Evolutionary conservation across 2,113 vertebrate genomes (phyloP).

Genomic region (Xiphophorus couchianus): DNA sequence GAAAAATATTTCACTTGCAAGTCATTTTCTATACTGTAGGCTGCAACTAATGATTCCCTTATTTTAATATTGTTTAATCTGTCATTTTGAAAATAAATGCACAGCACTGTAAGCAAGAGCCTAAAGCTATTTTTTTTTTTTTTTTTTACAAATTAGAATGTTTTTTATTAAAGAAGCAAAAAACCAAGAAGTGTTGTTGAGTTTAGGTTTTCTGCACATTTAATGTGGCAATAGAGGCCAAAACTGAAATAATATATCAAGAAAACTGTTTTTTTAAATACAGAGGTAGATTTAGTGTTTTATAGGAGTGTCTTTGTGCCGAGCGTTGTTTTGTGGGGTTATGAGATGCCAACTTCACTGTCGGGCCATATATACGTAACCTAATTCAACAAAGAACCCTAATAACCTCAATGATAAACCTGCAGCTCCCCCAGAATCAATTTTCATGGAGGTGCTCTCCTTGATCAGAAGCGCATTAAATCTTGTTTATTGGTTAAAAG

Average conservation of each 20-base stretch:
- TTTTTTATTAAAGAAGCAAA: conserved; percentile 7
- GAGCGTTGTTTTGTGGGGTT: conserved; percentile 4
- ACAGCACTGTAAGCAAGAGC: neutral
- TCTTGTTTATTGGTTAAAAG: conserved; percentile 69
- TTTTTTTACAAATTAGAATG: conserved; percentile 3
- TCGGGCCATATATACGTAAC: conserved; percentile 32
- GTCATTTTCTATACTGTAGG: conserved; percentile 19
- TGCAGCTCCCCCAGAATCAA: conserved; percentile 48
- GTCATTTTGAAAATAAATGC: conserved; percentile 10
- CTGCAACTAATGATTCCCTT: conserved; percentile 13
- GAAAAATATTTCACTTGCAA: conserved; percentile 1
- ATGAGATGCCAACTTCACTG: conserved; percentile 45
- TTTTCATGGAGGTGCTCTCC: conserved; percentile 51
- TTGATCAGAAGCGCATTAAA: conserved; percentile 63
- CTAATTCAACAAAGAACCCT: conserved; percentile 66
- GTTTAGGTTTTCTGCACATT: neutral
- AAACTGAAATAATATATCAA: neutral
- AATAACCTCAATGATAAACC: conserved; percentile 60
- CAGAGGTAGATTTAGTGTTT: neutral
- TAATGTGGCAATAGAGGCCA: conserved; percentile 1
- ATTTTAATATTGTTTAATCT: conserved; percentile 17
- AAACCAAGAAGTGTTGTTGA: neutral
- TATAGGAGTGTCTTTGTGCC: neutral
- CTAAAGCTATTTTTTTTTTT: neutral
- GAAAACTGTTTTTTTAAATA: conserved; percentile 4